A percentile compares a stretch with the other conserved stretches of the same genome.
Conservation (phyloP, 2,797 vertebrate genomes). For the Scarus forsteni region DNA sequence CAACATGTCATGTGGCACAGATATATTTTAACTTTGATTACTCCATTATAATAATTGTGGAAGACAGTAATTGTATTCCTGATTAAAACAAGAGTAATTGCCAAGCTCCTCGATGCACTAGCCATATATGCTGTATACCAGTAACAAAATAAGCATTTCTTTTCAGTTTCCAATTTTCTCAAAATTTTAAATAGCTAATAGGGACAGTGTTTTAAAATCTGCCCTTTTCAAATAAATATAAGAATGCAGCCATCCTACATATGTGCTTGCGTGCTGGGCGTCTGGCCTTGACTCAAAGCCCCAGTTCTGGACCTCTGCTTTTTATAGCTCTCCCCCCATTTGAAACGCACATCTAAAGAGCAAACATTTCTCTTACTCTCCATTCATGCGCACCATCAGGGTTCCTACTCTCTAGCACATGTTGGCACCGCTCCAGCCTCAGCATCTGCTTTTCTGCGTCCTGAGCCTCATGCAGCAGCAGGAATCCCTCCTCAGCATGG, state of each 20-base stretch:
- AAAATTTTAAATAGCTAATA: too few species aligned
- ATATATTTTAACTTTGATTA: too few species aligned
- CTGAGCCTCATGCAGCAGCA: constrained; percentile 62
- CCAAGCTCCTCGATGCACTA: too few species aligned
- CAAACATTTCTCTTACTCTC: constrained; percentile 71
- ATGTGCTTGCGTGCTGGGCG: constrained; percentile 48
- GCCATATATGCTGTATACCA: too few species aligned
- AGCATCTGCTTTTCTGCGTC: constrained; percentile 80
- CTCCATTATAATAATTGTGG: too few species aligned
- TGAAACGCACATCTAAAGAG: constrained; percentile 76
- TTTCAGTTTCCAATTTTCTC: too few species aligned
- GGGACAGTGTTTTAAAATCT: too few species aligned
- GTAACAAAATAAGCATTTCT: too few species aligned
- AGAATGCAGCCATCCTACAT: constrained; percentile 27
- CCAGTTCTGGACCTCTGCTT: constrained; percentile 65
- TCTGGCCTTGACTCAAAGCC: constrained; percentile 57
- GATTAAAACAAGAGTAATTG: too few species aligned
- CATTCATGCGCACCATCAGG: constrained; percentile 64
- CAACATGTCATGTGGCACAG: too few species aligned
- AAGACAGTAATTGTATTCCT: too few species aligned
- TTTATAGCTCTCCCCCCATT: constrained; percentile 71
- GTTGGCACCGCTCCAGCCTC: constrained; percentile 68
- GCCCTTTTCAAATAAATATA: neutral
- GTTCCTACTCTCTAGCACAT: constrained; percentile 67
- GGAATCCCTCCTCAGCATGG: constrained; percentile 71